Percentiles rank a stretch among this genome's conserved stretches.
phyloP scores from a whole-genome alignment of 2,113 vertebrate genomes.

The Chloebia gouldiae region DNA sequence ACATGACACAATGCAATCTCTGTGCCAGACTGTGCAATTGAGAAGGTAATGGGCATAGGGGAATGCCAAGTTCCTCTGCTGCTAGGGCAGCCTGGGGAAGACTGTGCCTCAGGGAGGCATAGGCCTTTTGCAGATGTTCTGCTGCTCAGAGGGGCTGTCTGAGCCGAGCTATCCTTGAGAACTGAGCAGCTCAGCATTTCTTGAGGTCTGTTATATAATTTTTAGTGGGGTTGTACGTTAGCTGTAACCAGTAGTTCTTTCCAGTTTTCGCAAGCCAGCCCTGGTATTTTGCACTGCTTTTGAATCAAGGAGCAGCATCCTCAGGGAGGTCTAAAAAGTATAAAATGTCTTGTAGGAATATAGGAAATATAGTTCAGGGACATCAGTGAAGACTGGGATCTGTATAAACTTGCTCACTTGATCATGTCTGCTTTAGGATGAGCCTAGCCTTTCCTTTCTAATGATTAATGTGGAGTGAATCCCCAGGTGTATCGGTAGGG shows the following conservation, averaged over 20 bases:
- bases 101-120: neutral
- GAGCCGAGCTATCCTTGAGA: neutral
- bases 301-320: neutral
- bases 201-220: neutral
- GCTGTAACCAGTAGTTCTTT: neutral
- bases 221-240: neutral
- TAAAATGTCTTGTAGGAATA: neutral
- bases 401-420: neutral
- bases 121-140: neutral
- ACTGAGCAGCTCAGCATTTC: neutral
- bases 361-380: neutral
- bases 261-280: neutral
- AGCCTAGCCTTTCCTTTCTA: neutral
- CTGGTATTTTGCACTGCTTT: neutral
- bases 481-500: neutral
- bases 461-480: neutral
- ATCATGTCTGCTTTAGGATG: neutral
- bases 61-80: neutral
- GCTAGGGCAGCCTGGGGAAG: neutral
- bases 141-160: neutral
- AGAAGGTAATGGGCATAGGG: neutral
- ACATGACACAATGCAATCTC: neutral
- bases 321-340: neutral
- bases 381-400: rapidly evolving
- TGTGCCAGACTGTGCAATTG: neutral